These are phyloP conservation scores for Drosophila oshimai DNA, from an alignment of 1,140 invertebrate genomes.

Conservation along the genomic window DNA sequence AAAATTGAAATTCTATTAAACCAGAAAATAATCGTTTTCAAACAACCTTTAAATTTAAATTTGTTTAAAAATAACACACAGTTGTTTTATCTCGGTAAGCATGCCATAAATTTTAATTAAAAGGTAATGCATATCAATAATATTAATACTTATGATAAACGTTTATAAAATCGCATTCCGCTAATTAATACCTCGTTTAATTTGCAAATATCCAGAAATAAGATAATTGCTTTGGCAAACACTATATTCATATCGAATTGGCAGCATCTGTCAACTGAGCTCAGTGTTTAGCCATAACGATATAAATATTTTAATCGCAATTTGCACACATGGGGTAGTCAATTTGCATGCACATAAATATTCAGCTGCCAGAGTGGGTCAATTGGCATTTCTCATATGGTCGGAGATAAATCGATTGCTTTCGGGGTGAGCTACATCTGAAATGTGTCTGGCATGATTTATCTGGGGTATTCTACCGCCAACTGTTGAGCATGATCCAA, in stretches of 20 bases:
- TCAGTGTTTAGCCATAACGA: conserved; percentile 19
- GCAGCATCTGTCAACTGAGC: conserved; percentile 27
- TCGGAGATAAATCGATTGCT: conserved; percentile 51
- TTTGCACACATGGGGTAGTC: conserved; percentile 1
- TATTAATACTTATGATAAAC: conserved; percentile 15
- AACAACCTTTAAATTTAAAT: neutral
- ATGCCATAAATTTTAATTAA: conserved; percentile 22
- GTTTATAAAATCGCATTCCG: neutral
- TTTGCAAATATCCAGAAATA: conserved; percentile 1
- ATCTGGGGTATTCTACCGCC: conserved; percentile 19
- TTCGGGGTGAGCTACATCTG: conserved; percentile 17
- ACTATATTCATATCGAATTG: conserved; percentile 19
- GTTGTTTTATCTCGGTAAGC: neutral
- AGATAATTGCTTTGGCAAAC: conserved; percentile 42
- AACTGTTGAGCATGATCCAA: conserved; percentile 56
- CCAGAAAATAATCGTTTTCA: neutral
- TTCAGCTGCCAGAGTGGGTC: conserved; percentile 9
- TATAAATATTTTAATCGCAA: conserved; percentile 29
- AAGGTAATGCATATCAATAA: conserved; percentile 6
- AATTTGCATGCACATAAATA: conserved; percentile 29
- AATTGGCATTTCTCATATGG: conserved; percentile 53
- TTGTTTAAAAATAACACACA: neutral
- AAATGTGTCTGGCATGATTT: conserved; percentile 25
- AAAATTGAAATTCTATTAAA: neutral
- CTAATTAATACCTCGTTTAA: conserved; percentile 11